Evolutionary conservation across 2,113 vertebrate genomes (phyloP), one percentile per base, ranked within the genome.

Genomic region (Tetrao urogallus): DNA sequence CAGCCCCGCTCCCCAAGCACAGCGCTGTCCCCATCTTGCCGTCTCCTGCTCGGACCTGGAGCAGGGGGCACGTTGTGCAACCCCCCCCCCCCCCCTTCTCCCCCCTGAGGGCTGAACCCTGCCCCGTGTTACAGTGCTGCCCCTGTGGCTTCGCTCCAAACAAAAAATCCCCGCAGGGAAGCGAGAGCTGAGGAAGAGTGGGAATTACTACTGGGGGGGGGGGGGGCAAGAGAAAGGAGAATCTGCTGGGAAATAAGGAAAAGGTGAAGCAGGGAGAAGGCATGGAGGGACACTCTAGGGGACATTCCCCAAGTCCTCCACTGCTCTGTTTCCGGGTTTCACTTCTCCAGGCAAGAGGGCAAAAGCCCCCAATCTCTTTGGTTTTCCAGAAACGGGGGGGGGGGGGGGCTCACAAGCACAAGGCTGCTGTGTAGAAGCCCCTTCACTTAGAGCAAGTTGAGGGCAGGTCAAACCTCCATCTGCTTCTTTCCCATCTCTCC

Each of bases 321-420:
- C 6, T 4, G 17, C 42, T 45, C 40, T 60, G 60, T 27, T 25
- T 52, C 50, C 28, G 50, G 50, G 25, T 69, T 58, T n/a, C n/a
- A 36, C 5, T 0, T 45, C 60, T 42, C 32, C 56, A 14, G 52
- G 21, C n/a, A 28, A 17, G 38, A 25, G 24, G 36, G 30, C 30
- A 30, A 28, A 79, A 43, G 16, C 40, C 43, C 48, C 30, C 27
- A 27, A 27, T 1, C 57, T 34, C 57, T 60, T 34, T 16, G 43
- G 13, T 48, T 90, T 67, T 47, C 36, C 22, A 2, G 3, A 10
- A 10, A 16, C 60, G 9, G 21, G 28, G 10, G 47, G 45, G 45
- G 45, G 43, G 40, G 40, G 24, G 28, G 11, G 1, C 10, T 22
- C 22, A 7, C 0, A 14, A 22, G 12, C 18, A 9, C 4, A 10